phyloP scores from a whole-genome alignment of 2,113 vertebrate species.

The Stegastes partitus region DNA sequence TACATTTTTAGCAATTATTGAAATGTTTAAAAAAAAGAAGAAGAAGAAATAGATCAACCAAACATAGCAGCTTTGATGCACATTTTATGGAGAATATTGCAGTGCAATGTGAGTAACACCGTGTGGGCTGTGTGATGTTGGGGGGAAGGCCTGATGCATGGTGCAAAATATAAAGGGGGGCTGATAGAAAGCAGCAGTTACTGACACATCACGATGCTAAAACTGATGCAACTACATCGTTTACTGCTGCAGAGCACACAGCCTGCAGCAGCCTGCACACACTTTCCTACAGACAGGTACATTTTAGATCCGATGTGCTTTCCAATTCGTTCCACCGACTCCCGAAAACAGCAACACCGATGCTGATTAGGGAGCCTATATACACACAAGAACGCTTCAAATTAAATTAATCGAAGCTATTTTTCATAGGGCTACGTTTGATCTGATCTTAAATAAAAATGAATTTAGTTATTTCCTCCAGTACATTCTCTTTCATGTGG shows the following conservation, averaged over 20 bases:
- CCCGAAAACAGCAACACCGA: constrained; percentile 15
- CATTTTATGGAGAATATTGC: constrained; percentile 40
- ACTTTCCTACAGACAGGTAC: constrained; percentile 22
- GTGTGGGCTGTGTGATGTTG: constrained; percentile 21
- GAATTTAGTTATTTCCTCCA: not conserved
- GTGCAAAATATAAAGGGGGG: constrained; percentile 46
- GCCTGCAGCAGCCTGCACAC: constrained; percentile 51
- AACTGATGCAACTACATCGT: constrained; percentile 65
- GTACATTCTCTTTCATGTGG: not conserved
- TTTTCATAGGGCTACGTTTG: constrained; percentile 11
- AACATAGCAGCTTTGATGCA: constrained; percentile 11
- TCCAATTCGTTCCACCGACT: constrained; percentile 42
- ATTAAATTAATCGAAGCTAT: constrained; percentile 10
- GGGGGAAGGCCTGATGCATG: constrained; percentile 53
- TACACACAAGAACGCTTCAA: not conserved
- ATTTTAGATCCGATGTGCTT: constrained; percentile 46
- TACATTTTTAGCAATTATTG: not conserved
- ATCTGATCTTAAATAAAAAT: constrained; percentile 12
- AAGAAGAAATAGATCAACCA: not conserved
- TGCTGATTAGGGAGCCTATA: constrained; percentile 12
- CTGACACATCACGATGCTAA: constrained; percentile 41
- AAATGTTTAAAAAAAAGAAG: not conserved
- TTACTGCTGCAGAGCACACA: constrained; percentile 48
- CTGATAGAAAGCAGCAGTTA: constrained; percentile 48
- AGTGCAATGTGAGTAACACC: constrained; percentile 29